Evolutionary conservation across 2,113 vertebrate genomes (phyloP).

Genomic region (Climacteris rufus): DNA sequence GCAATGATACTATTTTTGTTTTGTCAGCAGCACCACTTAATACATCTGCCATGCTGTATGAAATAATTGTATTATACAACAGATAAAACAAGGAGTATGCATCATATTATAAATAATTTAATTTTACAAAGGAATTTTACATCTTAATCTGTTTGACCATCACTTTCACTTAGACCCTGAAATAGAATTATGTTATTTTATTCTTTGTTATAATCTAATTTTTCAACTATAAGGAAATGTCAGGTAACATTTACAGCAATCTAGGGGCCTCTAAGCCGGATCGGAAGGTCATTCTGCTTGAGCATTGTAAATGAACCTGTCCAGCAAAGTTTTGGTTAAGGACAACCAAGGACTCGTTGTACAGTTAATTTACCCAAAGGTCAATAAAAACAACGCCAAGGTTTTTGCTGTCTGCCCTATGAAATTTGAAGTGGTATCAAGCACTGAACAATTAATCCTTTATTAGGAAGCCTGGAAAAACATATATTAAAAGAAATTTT

Average conservation of each 20-base stretch:
- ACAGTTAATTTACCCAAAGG: conserved; percentile 62
- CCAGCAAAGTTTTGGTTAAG: conserved; percentile 72
- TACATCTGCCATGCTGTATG: conserved; percentile 22
- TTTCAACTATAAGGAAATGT: conserved; percentile 76
- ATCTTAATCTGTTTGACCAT: conserved; percentile 77
- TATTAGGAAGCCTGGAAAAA: conserved; percentile 16
- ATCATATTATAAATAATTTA: conserved; percentile 79
- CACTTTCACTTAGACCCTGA: conserved; percentile 77
- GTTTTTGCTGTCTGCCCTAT: conserved; percentile 19
- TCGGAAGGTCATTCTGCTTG: conserved; percentile 73
- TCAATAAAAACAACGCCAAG: conserved; percentile 36
- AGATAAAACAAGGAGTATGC: conserved; percentile 74
- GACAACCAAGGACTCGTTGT: conserved; percentile 73
- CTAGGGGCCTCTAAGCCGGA: conserved; percentile 63
- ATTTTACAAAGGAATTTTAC: conserved; percentile 76
- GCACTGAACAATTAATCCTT: not conserved
- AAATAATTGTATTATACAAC: conserved; percentile 75
- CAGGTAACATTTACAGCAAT: conserved; percentile 76
- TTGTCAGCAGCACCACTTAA: conserved; percentile 62
- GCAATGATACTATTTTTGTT: conserved; percentile 29
- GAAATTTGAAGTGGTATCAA: conserved; percentile 42
- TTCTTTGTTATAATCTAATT: conserved; percentile 78
- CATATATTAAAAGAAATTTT: not conserved
- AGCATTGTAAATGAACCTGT: conserved; percentile 74
- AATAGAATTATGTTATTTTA: conserved; percentile 77